Conservation (phyloP, 2,113 vertebrate genomes). For the Rhinolophus ferrumequinum region DNA sequence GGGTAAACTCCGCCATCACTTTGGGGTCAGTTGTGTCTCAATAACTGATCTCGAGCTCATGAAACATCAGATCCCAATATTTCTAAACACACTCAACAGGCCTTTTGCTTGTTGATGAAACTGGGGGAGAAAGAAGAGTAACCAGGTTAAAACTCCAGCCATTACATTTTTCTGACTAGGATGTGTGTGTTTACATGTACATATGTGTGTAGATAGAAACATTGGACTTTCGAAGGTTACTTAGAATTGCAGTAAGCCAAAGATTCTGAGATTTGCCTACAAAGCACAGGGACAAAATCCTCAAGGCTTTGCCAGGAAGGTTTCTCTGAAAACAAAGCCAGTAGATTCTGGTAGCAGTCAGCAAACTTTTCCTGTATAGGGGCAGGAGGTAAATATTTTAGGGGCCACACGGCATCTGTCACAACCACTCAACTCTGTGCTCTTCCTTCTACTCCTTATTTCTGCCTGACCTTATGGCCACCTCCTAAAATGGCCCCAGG, state of each 20-base stretch:
- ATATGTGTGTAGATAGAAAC: accelerated
- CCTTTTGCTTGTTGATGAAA: not conserved
- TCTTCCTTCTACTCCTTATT: not conserved
- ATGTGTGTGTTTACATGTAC: not conserved
- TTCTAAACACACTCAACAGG: not conserved
- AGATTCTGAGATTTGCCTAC: not conserved
- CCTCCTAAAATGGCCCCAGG: not conserved
- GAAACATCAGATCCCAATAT: not conserved
- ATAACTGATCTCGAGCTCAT: not conserved
- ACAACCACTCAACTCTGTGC: accelerated
- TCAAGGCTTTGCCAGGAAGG: accelerated
- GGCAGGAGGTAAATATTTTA: accelerated
- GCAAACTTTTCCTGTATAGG: too few relatives aligned
- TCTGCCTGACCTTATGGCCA: too few relatives aligned
- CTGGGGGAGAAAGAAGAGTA: accelerated
- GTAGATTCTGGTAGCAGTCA: accelerated
- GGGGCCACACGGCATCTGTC: accelerated
- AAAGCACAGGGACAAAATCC: not conserved
- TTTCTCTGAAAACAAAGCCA: not conserved
- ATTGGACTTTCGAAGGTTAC: not conserved
- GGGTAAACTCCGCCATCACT: accelerated
- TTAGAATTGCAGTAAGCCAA: not conserved
- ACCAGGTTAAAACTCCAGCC: not conserved
- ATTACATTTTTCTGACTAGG: not conserved
- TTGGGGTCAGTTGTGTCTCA: not conserved